phyloP scores from a whole-genome alignment of 1,140 invertebrate species.

The Drosophila lacertosa region DNA sequence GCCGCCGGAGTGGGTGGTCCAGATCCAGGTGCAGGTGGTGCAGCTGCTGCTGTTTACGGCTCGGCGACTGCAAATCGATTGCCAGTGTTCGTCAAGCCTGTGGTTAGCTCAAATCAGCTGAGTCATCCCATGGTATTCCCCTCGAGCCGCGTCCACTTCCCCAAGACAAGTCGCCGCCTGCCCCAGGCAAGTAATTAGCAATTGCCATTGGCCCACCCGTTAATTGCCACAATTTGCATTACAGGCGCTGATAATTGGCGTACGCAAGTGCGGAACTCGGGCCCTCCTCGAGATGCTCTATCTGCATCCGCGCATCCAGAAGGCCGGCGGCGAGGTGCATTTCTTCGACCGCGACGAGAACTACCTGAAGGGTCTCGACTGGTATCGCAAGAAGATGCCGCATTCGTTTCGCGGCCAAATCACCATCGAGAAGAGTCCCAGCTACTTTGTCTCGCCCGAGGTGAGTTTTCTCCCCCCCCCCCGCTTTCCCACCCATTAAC shows the following conservation, averaged over 20 bases:
- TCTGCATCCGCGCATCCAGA: constrained; percentile 95
- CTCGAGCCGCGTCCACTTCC: constrained; percentile 84
- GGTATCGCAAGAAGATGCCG: constrained; percentile 97
- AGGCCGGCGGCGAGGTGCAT: constrained; percentile 96
- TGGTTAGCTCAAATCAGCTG: constrained; percentile 65
- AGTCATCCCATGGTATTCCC: constrained; percentile 84
- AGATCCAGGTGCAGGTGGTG: too few species aligned
- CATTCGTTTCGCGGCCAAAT: constrained; percentile 94
- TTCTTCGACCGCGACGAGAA: constrained; percentile 97
- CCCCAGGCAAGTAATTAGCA: constrained; percentile 85
- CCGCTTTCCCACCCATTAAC: neutral
- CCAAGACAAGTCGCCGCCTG: constrained; percentile 85
- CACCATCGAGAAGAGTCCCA: constrained; percentile 98
- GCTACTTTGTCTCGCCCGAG: constrained; percentile 98
- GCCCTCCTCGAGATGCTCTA: constrained; percentile 97
- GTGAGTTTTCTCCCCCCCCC: constrained; percentile 85
- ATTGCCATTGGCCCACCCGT: too few species aligned
- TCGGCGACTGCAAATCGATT: constrained; percentile 55
- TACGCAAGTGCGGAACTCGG: constrained; percentile 96
- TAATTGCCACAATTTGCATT: constrained; percentile 70
- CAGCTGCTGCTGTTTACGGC: constrained; percentile 4
- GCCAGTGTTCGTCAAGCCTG: constrained; percentile 72
- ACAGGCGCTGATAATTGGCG: constrained; percentile 96
- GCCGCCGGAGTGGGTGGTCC: too few species aligned
- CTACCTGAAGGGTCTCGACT: constrained; percentile 94